Base-by-base conservation (phyloP, 2,888 invertebrate genomes). In the Chrysolina haemoptera region DNA sequence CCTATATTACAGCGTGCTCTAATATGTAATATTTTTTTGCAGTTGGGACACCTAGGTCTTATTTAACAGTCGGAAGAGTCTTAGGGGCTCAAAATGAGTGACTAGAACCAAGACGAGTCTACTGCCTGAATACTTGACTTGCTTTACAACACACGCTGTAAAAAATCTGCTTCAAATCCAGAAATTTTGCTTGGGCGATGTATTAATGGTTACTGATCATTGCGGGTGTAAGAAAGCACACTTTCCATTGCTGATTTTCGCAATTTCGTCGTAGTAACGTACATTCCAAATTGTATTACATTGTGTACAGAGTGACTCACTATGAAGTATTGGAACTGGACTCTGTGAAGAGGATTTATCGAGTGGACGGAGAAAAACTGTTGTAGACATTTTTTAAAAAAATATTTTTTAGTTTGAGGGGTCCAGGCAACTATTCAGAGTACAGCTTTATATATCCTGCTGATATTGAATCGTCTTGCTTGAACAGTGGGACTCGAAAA, bases 11-110 rank as follows among this genome's bases (percentile, higher is more conserved):
- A 14, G 46, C n/a, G 14, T 14, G 0, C 8, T n/a, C n/a, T 46
- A 12, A 14, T 3, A 16, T 27, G 1, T 14, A n/a, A 27, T 75
- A 50, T 41, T 75, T 53, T 67, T 67, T 53, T 14, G n/a, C 41
- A 67, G 67, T 20, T 67, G 27, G 67, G 67, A 10, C 67, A 67
- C 10, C 53, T 67, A 8, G 67, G 67, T 18, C 67, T 67, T 4
- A 67, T 67, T 50, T 67, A 67, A 67, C 67, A 67, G 22, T 53
- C 20, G 16, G 67, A 67, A 14, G 53, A 67, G 20, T 67, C 67
- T 35, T 20, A 12, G 5, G 66, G 40, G 35, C 41, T 53, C 18
- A 1, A 18, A 50, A 27, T 20, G 14, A 41, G 18, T 12, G 16
- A 50, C 48, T 35, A 3, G 9, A 65, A 65, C 11, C 48, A n/a